Conservation (phyloP, 2,888 invertebrate species). For the Sarcophaga caerulescens region DNA sequence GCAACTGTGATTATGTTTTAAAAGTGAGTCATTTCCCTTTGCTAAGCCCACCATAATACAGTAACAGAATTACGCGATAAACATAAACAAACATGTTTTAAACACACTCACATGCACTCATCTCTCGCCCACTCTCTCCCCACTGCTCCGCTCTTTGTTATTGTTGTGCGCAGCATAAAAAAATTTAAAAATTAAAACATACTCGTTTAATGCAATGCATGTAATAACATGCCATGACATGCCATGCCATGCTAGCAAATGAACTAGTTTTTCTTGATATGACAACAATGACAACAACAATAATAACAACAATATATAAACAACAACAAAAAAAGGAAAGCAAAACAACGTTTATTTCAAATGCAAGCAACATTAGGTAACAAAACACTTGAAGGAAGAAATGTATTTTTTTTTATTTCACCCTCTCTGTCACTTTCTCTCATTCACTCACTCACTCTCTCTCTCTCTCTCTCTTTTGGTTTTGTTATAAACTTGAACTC, state of each 20-base stretch:
- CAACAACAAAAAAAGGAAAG: constrained; percentile 22
- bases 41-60: no score
- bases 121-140: not conserved
- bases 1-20: no score
- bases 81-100: not conserved
- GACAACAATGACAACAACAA: constrained; percentile 49
- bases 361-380: constrained; percentile 58
- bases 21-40: no score
- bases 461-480: constrained; percentile 6
- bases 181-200: constrained; percentile 10
- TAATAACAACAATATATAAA: constrained; percentile 45
- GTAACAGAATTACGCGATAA: no score
- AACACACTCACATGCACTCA: no score
- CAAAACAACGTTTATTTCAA: constrained; percentile 27
- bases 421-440: no score
- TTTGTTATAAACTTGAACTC: constrained; percentile 69
- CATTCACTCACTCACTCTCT: no score
- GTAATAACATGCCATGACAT: constrained; percentile 24
- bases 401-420: no score
- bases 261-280: constrained; percentile 68
- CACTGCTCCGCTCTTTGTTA: not conserved
- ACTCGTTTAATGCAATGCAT: constrained; percentile 2
- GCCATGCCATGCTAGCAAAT: constrained; percentile 66
- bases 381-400: constrained; percentile 40
- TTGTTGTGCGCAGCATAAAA: not conserved